Conservation (phyloP, 2,113 vertebrate genomes). For the Bombycilla garrulus region DNA sequence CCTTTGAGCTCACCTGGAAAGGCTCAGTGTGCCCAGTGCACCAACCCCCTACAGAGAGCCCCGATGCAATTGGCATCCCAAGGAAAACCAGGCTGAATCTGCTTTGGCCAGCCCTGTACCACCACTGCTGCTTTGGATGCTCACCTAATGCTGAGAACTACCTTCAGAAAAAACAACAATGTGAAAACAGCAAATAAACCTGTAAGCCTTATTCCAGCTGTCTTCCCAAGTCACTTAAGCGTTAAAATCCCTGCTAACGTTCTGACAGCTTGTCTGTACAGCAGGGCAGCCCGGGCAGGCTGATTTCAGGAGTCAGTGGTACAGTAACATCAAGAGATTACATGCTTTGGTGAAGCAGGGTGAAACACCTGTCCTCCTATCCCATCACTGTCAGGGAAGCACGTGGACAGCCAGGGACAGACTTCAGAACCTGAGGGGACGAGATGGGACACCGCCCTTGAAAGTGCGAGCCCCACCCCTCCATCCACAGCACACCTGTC, state of each 20-base stretch:
- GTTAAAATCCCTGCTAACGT: background rate
- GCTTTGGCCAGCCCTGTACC: background rate
- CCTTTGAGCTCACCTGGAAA: background rate
- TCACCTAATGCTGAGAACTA: background rate
- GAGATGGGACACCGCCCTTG: background rate
- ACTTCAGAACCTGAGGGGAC: background rate
- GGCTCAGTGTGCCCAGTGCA: background rate
- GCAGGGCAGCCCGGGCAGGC: background rate
- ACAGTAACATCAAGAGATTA: background rate
- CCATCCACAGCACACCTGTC: background rate
- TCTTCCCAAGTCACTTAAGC: background rate
- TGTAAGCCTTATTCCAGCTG: background rate
- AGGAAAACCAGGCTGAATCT: background rate
- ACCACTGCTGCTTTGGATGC: background rate
- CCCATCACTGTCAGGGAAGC: background rate
- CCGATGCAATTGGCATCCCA: background rate
- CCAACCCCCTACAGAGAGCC: background rate
- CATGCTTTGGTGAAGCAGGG: background rate
- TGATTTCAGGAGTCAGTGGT: background rate
- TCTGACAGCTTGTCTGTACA: conserved; percentile 33
- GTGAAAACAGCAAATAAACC: background rate
- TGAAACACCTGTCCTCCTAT: background rate
- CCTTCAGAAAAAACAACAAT: background rate
- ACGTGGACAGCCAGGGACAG: background rate
- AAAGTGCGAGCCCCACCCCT: fast-evolving